Evolutionary conservation across 2,888 invertebrate species (phyloP), one percentile per base, ranked within the genome.

Genomic region (Hydriomena furcata): DNA sequence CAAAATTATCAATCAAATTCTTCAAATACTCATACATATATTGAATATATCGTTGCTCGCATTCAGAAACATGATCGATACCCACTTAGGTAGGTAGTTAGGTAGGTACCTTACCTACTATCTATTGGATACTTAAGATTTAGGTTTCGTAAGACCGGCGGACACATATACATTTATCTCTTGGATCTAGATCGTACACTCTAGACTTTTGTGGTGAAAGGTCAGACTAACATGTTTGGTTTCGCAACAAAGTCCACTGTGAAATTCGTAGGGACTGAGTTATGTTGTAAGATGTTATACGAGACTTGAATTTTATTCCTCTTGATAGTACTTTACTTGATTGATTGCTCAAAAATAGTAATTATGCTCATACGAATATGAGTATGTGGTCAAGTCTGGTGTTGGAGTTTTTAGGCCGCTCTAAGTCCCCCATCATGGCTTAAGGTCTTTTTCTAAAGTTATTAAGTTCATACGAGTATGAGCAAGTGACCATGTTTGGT

Each of bases 191-290:
- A 84, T 80, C 82, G 69, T 54, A 40, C 61, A 63, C 71, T 73
- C 71, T 73, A 78, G 76, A 84, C 81, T 81, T 79, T 81, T 73
- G 81, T 75, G 71, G 79, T 72, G 82, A 87, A 86, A 88, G 86
- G 86, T 87, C 84, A 82, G 54, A 53, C 59, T 60, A 71, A 77
- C 82, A 72, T 71, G 78, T 73, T 74, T 61, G 44, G 57, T 74
- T 72, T 77, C 65, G 73, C 60, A 79, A 74, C 63, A 53, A 50
- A 53, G 45, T 44, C 40, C 47, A 45, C 52, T 63, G 42, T 58
- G 48, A 61, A 63, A 69, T 68, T 61, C 64, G 61, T 70, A 60
- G 58, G 61, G 59, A 50, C 27, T n/a, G 20, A 5, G 6, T 11
- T 12, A 43, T 54, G 47, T 44, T 20, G 57, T 27, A 52, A 55